Evolutionary conservation across 1,140 invertebrate genomes (phyloP).

Genomic region (Euura saliciscinereae): DNA sequence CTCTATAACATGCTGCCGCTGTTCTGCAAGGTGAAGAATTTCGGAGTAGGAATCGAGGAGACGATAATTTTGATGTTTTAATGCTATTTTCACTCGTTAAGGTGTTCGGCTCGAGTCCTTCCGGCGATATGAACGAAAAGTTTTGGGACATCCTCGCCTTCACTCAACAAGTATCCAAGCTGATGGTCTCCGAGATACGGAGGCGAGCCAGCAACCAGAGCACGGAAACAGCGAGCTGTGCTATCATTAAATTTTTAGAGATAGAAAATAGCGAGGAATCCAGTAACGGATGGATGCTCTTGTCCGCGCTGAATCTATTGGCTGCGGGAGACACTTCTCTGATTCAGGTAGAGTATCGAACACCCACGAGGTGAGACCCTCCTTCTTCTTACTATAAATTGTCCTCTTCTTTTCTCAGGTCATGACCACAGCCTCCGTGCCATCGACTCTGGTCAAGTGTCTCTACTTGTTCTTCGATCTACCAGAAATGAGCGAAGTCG

Average conservation of each 20-base stretch:
- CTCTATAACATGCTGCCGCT: constrained; percentile 97
- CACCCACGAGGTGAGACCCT: neutral
- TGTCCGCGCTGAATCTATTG: constrained; percentile 89
- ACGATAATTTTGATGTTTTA: constrained; percentile 1
- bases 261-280: constrained; percentile 91
- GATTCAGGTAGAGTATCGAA: constrained; percentile 64
- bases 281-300: constrained; percentile 95
- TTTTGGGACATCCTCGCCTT: constrained; percentile 93
- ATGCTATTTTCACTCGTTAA: constrained; percentile 48
- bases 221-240: constrained; percentile 93
- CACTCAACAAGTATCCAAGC: constrained; percentile 90
- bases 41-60: neutral
- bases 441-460: constrained; percentile 98
- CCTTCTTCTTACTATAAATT: constrained; percentile 16
- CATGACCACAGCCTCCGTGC: constrained; percentile 94
- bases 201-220: constrained; percentile 93
- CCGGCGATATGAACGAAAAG: constrained; percentile 93
- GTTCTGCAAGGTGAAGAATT: constrained; percentile 88
- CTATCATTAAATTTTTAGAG: constrained; percentile 95
- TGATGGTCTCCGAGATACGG: constrained; percentile 95
- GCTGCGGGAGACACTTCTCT: constrained; percentile 82
- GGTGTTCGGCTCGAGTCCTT: constrained; percentile 90
- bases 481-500: constrained; percentile 85
- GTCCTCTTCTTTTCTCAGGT: constrained; percentile 64
- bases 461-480: constrained; percentile 98